These are phyloP conservation scores for Blastobasis lacticolella DNA, from an alignment of 2,888 invertebrate species.

Conservation along the genomic window DNA sequence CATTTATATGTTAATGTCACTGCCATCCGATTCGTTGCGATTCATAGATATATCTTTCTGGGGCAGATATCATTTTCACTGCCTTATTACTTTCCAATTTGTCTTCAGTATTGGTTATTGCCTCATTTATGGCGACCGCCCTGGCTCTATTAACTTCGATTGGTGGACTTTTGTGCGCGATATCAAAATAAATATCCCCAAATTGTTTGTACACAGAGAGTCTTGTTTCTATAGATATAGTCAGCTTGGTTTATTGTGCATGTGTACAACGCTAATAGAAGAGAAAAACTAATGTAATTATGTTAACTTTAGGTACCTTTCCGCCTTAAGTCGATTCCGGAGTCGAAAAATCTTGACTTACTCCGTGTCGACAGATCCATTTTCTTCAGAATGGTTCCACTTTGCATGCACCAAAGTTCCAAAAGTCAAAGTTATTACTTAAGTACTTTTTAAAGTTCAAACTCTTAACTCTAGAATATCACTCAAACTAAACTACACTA, in stretches of 20 bases:
- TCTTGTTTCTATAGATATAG: no score
- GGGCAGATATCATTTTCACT: constrained; percentile 71
- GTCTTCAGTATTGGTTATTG: constrained; percentile 67
- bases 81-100: constrained; percentile 74
- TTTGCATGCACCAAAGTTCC: not conserved
- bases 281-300: not conserved
- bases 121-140: constrained; percentile 50
- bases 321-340: constrained; percentile 68
- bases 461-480: constrained; percentile 5
- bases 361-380: constrained; percentile 69
- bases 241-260: not conserved
- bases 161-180: constrained; percentile 13
- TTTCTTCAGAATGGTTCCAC: constrained; percentile 28
- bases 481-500: constrained; percentile 17
- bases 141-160: constrained; percentile 36
- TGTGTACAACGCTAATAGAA: not conserved
- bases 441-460: not conserved
- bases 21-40: constrained; percentile 57
- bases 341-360: constrained; percentile 75
- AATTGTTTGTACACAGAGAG: no score
- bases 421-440: not conserved
- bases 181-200: not conserved
- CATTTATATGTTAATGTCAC: constrained; percentile 72
- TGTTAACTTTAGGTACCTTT: constrained; percentile 52
- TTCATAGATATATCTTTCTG: constrained; percentile 63